phyloP scores from a whole-genome alignment of 2,888 invertebrate species.

The Leptura quadrifasciata region DNA sequence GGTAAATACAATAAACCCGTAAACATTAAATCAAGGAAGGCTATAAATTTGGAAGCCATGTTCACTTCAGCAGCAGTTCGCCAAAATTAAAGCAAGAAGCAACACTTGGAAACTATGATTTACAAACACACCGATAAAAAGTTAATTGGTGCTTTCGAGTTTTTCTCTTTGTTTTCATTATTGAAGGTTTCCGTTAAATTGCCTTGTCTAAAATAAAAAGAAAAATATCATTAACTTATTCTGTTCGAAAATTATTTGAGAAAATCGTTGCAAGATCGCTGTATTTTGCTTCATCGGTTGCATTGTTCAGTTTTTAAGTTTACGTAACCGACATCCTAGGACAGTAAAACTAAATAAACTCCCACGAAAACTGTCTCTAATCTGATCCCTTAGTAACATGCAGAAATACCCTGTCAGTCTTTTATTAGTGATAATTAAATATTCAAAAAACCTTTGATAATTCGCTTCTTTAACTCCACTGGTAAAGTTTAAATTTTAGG shows the following conservation, averaged over 20 bases:
- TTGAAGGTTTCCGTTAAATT: neutral
- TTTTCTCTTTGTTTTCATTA: neutral
- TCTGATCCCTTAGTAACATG: too few species aligned
- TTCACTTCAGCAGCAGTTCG: slow-evolving; percentile 68
- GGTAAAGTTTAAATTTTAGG: too few species aligned
- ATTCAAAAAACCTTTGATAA: too few species aligned
- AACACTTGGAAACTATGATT: slow-evolving; percentile 63
- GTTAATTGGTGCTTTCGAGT: slow-evolving; percentile 7
- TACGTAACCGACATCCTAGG: too few species aligned
- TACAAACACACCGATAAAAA: slow-evolving; percentile 47
- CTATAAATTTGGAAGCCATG: slow-evolving; percentile 63
- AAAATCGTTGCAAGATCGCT: too few species aligned
- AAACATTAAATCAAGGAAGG: slow-evolving; percentile 64
- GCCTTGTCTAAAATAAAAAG: neutral
- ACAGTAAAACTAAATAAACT: too few species aligned
- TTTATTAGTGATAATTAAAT: too few species aligned
- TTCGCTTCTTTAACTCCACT: too few species aligned
- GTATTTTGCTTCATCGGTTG: too few species aligned
- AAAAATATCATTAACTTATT: neutral
- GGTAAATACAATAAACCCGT: slow-evolving; percentile 64
- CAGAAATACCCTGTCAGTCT: too few species aligned
- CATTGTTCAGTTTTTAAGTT: too few species aligned
- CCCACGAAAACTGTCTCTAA: too few species aligned
- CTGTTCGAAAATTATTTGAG: neutral
- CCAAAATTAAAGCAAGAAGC: slow-evolving; percentile 64